Conservation (phyloP, 2,888 invertebrate species). For the Parochlus steinenii region DNA sequence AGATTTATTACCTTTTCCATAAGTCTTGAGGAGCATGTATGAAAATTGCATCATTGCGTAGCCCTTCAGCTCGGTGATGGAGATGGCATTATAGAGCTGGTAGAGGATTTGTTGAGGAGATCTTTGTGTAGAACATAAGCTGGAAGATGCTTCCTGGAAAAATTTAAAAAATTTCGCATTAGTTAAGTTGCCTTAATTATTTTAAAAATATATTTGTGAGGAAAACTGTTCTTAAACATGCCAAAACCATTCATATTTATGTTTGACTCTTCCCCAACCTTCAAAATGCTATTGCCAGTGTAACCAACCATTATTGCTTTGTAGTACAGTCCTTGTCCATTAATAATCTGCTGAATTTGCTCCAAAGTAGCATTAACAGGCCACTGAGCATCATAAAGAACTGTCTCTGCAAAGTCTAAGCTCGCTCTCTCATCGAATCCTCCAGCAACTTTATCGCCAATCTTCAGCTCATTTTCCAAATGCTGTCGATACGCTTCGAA, state of each 20-base stretch:
- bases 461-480: conserved; percentile 14
- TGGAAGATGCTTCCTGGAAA: conserved; percentile 45
- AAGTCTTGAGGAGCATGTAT: conserved; percentile 63
- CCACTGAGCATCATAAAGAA: conserved; percentile 43
- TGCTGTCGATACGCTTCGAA: conserved; percentile 50
- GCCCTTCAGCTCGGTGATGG: conserved; percentile 71
- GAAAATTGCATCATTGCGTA: conserved; percentile 83
- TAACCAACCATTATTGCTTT: conserved; percentile 44
- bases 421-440: conserved; percentile 36
- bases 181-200: conserved; percentile 1
- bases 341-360: conserved; percentile 41
- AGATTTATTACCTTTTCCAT: conserved; percentile 46
- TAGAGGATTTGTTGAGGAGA: conserved; percentile 69
- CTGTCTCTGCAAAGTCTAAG: conserved; percentile 45
- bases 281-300: not conserved
- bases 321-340: conserved; percentile 47
- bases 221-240: no score
- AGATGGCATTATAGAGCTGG: conserved; percentile 64
- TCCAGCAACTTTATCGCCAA: conserved; percentile 24
- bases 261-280: no score
- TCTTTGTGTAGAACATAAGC: conserved; percentile 54
- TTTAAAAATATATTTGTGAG: not conserved
- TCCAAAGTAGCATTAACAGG: conserved; percentile 38
- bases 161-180: conserved; percentile 14
- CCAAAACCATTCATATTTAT: conserved; percentile 19